Evolutionary conservation across 1,140 invertebrate genomes (phyloP).

Genomic region (Aleiodes sp.): DNA sequence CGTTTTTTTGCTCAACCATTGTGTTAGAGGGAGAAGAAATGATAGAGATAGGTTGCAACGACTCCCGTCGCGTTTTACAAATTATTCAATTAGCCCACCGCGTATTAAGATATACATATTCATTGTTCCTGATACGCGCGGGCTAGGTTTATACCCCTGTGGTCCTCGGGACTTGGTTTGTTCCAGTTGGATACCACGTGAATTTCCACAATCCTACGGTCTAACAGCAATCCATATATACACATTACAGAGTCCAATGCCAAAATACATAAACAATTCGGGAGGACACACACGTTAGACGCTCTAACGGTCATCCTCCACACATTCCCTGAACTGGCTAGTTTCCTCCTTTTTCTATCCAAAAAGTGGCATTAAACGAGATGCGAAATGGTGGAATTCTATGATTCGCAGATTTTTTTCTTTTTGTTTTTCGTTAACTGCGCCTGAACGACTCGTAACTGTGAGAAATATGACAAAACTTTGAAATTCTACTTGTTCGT

Average conservation of each 20-base stretch:
- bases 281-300: slow-evolving; percentile 56
- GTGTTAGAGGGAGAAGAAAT: neutral
- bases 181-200: slow-evolving; percentile 45
- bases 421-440: slow-evolving; percentile 35
- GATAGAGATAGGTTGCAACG: slow-evolving; percentile 2
- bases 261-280: slow-evolving; percentile 62
- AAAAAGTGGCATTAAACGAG: slow-evolving; percentile 31
- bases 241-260: slow-evolving; percentile 35
- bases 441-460: neutral
- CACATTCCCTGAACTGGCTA: neutral
- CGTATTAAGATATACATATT: slow-evolving; percentile 68
- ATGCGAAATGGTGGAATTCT: slow-evolving; percentile 40
- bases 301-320: slow-evolving; percentile 57
- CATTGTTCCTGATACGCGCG: slow-evolving; percentile 61
- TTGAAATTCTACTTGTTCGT: neutral
- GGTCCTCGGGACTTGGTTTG: slow-evolving; percentile 34
- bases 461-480: slow-evolving; percentile 3
- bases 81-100: slow-evolving; percentile 68
- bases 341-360: neutral
- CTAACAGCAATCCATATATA: neutral
- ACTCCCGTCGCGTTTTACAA: slow-evolving; percentile 61
- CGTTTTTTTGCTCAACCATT: neutral
- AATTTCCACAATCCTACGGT: neutral
- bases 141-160: neutral
- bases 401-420: slow-evolving; percentile 34